Conservation (phyloP, 2,113 vertebrate species). For the Danionella cerebrum region DNA sequence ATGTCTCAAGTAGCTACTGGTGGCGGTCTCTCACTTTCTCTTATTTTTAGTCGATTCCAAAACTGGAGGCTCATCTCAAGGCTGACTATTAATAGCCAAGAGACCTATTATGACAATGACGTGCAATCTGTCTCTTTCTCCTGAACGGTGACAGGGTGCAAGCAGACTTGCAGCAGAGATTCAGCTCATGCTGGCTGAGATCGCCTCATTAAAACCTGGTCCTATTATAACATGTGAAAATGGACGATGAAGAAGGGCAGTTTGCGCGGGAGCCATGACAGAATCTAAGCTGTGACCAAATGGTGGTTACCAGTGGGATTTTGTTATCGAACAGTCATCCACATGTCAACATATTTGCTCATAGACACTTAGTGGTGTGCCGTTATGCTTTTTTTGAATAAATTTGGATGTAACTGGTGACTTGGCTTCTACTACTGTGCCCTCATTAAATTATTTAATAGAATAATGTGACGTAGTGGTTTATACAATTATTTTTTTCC, state of each 20-base stretch:
- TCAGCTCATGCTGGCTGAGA: not conserved
- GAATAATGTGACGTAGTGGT: not conserved
- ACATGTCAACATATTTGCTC: not conserved
- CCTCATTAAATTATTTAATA: not conserved
- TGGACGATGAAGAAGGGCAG: not conserved
- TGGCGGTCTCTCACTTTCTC: constrained; percentile 17
- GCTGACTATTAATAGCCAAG: constrained; percentile 32
- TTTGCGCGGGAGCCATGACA: not conserved
- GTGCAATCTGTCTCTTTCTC: constrained; percentile 37
- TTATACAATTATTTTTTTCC: not conserved
- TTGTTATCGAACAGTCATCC: not conserved
- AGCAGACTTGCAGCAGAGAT: constrained; percentile 4
- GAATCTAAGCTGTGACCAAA: constrained; percentile 9
- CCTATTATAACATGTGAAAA: not conserved
- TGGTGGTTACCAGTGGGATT: not conserved
- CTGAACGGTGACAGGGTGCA: not conserved
- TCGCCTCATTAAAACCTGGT: not conserved
- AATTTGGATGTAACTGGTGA: not conserved
- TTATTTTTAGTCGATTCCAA: constrained; percentile 3
- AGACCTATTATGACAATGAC: constrained; percentile 34
- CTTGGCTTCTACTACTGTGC: not conserved
- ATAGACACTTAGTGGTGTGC: not conserved
- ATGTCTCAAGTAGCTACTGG: not conserved
- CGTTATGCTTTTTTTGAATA: not conserved
- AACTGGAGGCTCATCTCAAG: constrained; percentile 25